Conservation (phyloP, 2,888 invertebrate genomes). For the Myopa testacea region DNA sequence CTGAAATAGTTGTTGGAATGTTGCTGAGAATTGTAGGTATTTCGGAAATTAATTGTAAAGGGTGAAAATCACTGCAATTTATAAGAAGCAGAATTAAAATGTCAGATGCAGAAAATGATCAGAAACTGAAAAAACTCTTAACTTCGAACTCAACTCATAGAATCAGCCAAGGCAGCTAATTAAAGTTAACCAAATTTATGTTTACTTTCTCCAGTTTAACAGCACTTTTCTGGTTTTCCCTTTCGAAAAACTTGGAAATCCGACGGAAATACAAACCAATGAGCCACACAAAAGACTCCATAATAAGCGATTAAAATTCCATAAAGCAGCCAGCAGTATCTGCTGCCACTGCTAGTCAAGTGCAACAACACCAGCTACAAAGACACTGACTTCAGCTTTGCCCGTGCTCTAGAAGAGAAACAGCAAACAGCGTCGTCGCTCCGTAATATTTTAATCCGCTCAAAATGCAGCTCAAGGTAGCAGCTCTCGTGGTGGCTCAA, state of each 20-base stretch:
- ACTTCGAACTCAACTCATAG: background rate
- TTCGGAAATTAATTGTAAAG: background rate
- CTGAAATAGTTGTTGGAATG: background rate
- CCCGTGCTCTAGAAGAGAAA: constrained; percentile 51
- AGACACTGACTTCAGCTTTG: background rate
- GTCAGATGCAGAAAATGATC: background rate
- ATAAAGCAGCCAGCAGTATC: constrained; percentile 42
- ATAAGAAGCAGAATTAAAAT: no score
- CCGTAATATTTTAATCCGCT: constrained; percentile 41
- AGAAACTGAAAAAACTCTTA: background rate
- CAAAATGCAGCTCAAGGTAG: constrained; percentile 39
- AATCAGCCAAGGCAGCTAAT: background rate
- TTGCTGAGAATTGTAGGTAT: no score
- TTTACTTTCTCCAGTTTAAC: background rate
- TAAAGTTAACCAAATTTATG: background rate
- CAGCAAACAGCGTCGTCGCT: constrained; percentile 47
- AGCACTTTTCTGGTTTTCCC: background rate
- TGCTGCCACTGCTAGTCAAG: constrained; percentile 39
- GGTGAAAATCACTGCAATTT: background rate
- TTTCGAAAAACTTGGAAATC: constrained; percentile 32
- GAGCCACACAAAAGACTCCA: constrained; percentile 49
- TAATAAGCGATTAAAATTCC: constrained; percentile 52
- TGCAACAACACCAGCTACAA: constrained; percentile 41
- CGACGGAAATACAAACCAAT: constrained; percentile 50
- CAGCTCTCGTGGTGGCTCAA: background rate